These are phyloP conservation scores for Corvus cornix DNA, from an alignment of 2,113 vertebrate genomes.

Conservation along the genomic window DNA sequence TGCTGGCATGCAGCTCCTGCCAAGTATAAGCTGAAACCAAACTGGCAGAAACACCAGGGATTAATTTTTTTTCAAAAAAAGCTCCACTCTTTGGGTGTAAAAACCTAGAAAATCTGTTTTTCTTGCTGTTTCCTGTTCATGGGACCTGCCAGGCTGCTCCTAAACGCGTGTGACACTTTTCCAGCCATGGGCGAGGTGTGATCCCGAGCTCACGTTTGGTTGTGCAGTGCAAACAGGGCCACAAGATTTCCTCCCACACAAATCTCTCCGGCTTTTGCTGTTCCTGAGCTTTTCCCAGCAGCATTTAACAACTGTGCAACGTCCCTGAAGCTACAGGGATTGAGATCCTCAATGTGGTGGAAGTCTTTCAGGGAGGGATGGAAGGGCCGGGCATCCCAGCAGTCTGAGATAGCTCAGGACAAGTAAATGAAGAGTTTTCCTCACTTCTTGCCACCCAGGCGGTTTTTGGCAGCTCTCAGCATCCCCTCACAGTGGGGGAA, in stretches of 20 bases:
- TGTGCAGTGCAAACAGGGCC: rapidly evolving
- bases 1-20: background rate
- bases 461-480: background rate
- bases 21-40: background rate
- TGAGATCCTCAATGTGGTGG: rapidly evolving
- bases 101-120: background rate
- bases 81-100: background rate
- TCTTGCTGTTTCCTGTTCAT: background rate
- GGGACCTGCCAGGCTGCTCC: background rate
- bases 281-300: background rate
- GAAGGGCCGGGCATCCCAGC: rapidly evolving
- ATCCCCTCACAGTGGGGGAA: rapidly evolving
- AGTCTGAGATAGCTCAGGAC: background rate
- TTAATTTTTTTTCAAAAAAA: background rate
- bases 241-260: background rate
- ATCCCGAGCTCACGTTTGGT: rapidly evolving
- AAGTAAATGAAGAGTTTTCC: background rate
- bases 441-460: background rate
- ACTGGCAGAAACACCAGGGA: background rate
- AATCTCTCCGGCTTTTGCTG: background rate
- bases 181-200: rapidly evolving
- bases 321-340: rapidly evolving
- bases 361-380: background rate
- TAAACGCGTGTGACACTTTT: rapidly evolving
- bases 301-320: background rate